Evolutionary conservation across 2,888 invertebrate genomes (phyloP), one percentile per base, ranked within the genome.

Genomic region (Amblyteles armatorius): DNA sequence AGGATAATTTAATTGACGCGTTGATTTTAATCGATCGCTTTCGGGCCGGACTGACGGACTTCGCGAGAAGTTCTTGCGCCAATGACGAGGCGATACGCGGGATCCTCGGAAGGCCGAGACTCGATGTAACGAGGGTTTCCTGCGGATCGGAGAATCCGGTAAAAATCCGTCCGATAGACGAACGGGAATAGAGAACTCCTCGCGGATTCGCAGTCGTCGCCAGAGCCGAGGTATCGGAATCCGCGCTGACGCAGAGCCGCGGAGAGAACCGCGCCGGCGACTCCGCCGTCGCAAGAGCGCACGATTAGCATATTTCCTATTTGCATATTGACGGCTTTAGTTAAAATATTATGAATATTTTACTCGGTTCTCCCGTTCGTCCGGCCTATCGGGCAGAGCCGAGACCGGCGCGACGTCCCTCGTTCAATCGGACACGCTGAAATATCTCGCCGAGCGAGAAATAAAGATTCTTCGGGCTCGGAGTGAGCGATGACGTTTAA

Each of bases 321-420:
- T 94, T 93, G 92, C 93, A 93, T 93, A 93, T 93, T 94, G 93
- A 93, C 93, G 93, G 93, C 92, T 92, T 93, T 93, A 92, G 91
- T 91, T 48, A 92, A 94, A 93, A 93, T 86, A 92, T 94, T 93
- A 93, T 93, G 93, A 94, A 94, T 94, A 93, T 93, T 93, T 93
- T 93, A 93, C 88, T 87, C 85, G 79, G 67, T 84, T 85, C 84
- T 57, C 26, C 19, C 19, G 19, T 55, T 22, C 82, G 57, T 83
- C 40, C 26, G 52, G 57, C 67, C 19, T 44, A 48, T 57, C 60
- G 44, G n/a, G 60, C 40, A 19, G 57, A 50, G 48, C 55, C 44
- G 55, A 77, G 57, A 73, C 33, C 57, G 36, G 29, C 22, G 48
- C 69, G 68, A 26, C 52, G 63, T 29, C 50, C 77, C 73, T 74